Base-by-base conservation (phyloP, 2,113 vertebrate species). In the Lipophrys pholis region DNA sequence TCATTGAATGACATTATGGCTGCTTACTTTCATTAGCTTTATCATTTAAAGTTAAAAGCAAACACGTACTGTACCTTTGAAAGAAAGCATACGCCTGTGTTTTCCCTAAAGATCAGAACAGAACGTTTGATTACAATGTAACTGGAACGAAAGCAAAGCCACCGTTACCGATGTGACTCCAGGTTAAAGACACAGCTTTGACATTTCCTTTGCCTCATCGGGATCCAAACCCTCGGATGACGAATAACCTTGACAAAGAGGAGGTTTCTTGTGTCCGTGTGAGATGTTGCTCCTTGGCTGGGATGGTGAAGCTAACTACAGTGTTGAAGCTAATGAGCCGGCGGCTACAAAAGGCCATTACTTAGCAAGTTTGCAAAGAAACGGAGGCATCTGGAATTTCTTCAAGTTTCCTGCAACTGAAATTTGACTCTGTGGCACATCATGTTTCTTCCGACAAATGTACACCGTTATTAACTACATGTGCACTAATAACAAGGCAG, bases 401-500 rank as follows among this genome's bases (percentile, higher is more conserved):
- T 76, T 77, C 30, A 69, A 71, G 69, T 71, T 56, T 77, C 61
- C 39, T 54, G 60, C 52, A 68, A 76, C 69, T 80, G 49, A 60
- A 54, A 58, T 78, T 61, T 60, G 14, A 82, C 52, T 72, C 80
- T 78, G 58, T 87, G 85, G 85, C 85, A 90, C 84, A 70, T 81
- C 0, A 35, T 60, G 53, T 62, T 53, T n/a, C 46, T 41, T 58
- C 30, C 62, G 66, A 69, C 48, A 57, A 75, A 72, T 16, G 56
- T 58, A 75, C 61, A 73, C 41, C 41, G 16, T 74, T 74, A 66
- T 61, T 59, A 11, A 69, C 56, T 75, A 77, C 40, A 30, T 17
- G 42, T 80, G 43, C 66, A 70, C 35, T 11, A 30, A 69, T 48
- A 75, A 78, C 72, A 92, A 91, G 83, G 87, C 89, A 89, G 80